Evolutionary conservation across 2,797 vertebrate species (phyloP), one percentile per base, ranked within the genome.

Genomic region (Mus spretus): DNA sequence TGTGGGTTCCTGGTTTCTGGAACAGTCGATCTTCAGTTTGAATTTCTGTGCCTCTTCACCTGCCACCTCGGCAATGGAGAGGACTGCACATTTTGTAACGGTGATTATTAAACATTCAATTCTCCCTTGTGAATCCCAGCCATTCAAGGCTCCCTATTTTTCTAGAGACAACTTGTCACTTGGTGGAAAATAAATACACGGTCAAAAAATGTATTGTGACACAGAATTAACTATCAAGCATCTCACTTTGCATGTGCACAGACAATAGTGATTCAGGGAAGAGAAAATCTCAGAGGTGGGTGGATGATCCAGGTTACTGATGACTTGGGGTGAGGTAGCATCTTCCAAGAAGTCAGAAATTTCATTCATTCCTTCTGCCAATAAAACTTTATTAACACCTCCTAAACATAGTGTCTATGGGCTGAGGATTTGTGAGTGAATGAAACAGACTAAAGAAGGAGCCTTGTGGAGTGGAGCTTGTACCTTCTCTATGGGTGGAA

Each of bases 81-180:
- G 80, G 11, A 40, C 72, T 14, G 59, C 20, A 0, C 31, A 0
- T 57, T 93, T 53, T 19, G 26, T 15, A 84, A 89, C 89, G 65
- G 55, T 87, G 91, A 93, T 95, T 96, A 92, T 96, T 96, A 96
- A 93, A 59, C 17, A 19, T 59, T 1, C 63, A 79, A 53, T 86
- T 83, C 91, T 88, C 87, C 82, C 70, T 50, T 1, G 0, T 15
- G 7, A 91, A 24, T 74, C 55, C 79, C 72, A 11, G 82, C 24
- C 2, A 2, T 59, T 44, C 28, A 40, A 37, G 31, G 50, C 80
- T 70, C 2, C 85, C 59, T 90, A 87, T 96, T 97, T 70, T 86
- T 97, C 95, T 92, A 37, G 57, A 87, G 94, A 40, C 88, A 88
- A 50, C 81, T 97, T 95, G 93, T 97, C 84, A 1, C 86, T 93